These are phyloP conservation scores for Meghimatium bilineatum DNA, from an alignment of 2,888 invertebrate species.

Conservation along the genomic window DNA sequence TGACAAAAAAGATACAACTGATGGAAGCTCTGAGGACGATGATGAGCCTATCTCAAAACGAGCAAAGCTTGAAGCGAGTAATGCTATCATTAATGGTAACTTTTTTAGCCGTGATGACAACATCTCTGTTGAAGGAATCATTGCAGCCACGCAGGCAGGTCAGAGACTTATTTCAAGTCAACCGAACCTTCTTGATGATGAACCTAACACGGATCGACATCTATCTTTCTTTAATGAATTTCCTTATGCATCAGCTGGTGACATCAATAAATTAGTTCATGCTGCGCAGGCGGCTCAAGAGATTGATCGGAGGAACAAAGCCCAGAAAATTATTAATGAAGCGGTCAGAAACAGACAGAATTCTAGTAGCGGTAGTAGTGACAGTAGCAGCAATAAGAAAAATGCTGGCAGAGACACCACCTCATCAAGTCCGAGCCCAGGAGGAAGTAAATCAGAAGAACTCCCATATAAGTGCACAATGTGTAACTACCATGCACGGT, in stretches of 20 bases:
- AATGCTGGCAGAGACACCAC: not conserved
- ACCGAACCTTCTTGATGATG: slow-evolving; percentile 50
- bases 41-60: slow-evolving; percentile 32
- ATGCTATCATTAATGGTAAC: not conserved
- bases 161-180: slow-evolving; percentile 51
- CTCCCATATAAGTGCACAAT: slow-evolving; percentile 75
- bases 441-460: slow-evolving; percentile 39
- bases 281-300: slow-evolving; percentile 41
- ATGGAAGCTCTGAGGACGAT: slow-evolving; percentile 46
- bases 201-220: slow-evolving; percentile 34
- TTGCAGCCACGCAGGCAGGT: slow-evolving; percentile 50
- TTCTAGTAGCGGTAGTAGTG: not conserved
- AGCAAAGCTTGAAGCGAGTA: not conserved
- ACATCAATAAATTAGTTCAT: slow-evolving; percentile 12
- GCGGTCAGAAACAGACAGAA: slow-evolving; percentile 14
- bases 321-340: slow-evolving; percentile 37
- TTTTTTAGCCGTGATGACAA: slow-evolving; percentile 39
- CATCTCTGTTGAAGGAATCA: slow-evolving; percentile 51
- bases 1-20: slow-evolving; percentile 60
- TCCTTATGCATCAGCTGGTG: not conserved
- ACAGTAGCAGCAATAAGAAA: not conserved
- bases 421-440: not conserved
- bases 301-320: slow-evolving; percentile 31
- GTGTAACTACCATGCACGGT: slow-evolving; percentile 76
- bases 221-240: slow-evolving; percentile 20